phyloP scores from a whole-genome alignment of 2,797 vertebrate species.

The Myripristis jacobus region DNA sequence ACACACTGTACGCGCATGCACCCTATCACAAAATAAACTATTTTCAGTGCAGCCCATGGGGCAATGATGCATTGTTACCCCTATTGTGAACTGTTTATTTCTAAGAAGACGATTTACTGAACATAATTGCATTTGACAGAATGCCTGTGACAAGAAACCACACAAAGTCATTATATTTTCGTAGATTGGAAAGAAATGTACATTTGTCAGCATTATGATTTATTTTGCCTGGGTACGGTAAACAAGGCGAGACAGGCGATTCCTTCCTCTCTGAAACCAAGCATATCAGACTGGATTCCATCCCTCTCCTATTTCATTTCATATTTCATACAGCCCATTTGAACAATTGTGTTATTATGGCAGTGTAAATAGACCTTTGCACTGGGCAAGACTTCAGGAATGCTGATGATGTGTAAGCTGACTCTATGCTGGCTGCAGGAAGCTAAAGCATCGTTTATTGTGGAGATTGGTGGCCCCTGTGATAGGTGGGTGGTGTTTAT shows the following conservation, averaged over 20 bases:
- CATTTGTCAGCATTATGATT: slow-evolving; percentile 71
- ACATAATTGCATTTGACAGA: slow-evolving; percentile 73
- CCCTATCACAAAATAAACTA: slow-evolving; percentile 61
- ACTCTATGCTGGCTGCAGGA: slow-evolving; percentile 67
- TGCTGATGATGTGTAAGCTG: slow-evolving; percentile 78
- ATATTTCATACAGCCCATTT: slow-evolving; percentile 71
- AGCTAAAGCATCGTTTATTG: slow-evolving; percentile 68
- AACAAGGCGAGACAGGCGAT: slow-evolving; percentile 73
- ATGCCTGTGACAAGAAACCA: slow-evolving; percentile 72
- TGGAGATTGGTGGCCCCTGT: slow-evolving; percentile 63
- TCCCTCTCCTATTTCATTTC: slow-evolving; percentile 75
- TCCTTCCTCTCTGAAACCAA: slow-evolving; percentile 73
- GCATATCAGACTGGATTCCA: slow-evolving; percentile 73
- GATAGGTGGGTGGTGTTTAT: slow-evolving; percentile 69
- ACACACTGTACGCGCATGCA: slow-evolving; percentile 42
- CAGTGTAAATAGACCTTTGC: slow-evolving; percentile 78
- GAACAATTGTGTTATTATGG: slow-evolving; percentile 77
- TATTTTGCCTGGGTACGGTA: slow-evolving; percentile 62
- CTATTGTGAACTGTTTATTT: slow-evolving; percentile 71
- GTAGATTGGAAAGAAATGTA: slow-evolving; percentile 64
- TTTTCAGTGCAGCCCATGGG: slow-evolving; percentile 55
- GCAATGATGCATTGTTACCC: slow-evolving; percentile 58
- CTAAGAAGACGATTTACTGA: slow-evolving; percentile 59
- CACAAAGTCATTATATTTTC: slow-evolving; percentile 60
- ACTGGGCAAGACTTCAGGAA: slow-evolving; percentile 71